phyloP scores from a whole-genome alignment of 2,113 vertebrate genomes.

The Aptenodytes patagonicus region DNA sequence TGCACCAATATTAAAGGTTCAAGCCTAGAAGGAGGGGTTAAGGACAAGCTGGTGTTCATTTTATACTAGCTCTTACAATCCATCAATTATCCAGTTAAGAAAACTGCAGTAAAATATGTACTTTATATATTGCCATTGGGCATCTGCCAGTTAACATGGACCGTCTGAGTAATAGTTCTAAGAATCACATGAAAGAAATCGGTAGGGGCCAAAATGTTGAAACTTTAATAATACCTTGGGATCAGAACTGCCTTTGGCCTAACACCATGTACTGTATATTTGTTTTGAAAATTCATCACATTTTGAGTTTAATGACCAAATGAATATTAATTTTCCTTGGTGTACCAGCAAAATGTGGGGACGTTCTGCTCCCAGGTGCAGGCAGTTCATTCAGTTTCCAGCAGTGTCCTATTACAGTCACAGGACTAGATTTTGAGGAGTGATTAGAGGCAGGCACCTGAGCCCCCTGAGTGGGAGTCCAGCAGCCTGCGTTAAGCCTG shows the following conservation, averaged over 20 bases:
- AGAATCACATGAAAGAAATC: not conserved
- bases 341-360: not conserved
- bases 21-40: not conserved
- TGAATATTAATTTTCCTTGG: not conserved
- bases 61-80: not conserved
- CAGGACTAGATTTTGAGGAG: not conserved
- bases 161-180: slow-evolving; percentile 28
- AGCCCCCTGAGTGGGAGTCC: not conserved
- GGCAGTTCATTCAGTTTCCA: not conserved
- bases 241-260: slow-evolving; percentile 6
- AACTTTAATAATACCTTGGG: slow-evolving; percentile 23
- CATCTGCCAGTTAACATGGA: slow-evolving; percentile 12
- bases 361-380: not conserved
- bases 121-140: slow-evolving; percentile 25
- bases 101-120: slow-evolving; percentile 10
- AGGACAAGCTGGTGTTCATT: not conserved
- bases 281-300: not conserved
- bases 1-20: not conserved
- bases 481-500: not conserved
- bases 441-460: not conserved
- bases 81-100: slow-evolving; percentile 20
- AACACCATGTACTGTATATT: not conserved
- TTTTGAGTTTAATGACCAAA: not conserved
- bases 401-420: not conserved
- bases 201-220: not conserved